A percentile compares a stretch with the other conserved stretches of the same genome.
Conservation (phyloP, 1,140 invertebrate species). For the Scaptomyza pallida region DNA sequence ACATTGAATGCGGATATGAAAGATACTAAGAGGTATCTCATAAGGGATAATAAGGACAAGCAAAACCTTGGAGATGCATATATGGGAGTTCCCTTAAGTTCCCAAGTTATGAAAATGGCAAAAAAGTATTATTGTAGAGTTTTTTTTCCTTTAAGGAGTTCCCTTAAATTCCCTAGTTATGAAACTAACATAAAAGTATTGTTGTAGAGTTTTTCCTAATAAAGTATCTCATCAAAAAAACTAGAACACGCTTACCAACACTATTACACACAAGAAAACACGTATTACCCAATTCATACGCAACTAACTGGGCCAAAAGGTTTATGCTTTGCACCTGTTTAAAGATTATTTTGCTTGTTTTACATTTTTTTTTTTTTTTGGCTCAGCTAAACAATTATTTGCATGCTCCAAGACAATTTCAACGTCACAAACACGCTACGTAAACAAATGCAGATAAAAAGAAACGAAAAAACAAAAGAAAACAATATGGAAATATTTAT, state of each 20-base stretch:
- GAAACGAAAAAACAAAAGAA: constrained; percentile 17
- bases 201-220: neutral
- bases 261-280: neutral
- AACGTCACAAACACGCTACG: constrained; percentile 34
- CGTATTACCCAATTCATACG: neutral
- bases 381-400: constrained; percentile 54
- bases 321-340: constrained; percentile 51
- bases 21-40: neutral
- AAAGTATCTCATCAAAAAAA: neutral
- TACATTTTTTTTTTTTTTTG: neutral
- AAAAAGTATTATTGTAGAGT: no score
- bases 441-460: constrained; percentile 24
- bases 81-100: no score
- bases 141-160: no score
- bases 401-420: constrained; percentile 24
- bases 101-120: no score
- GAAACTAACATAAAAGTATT: no score
- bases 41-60: no score
- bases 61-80: no score
- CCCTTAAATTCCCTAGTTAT: no score
- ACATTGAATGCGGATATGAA: constrained; percentile 11
- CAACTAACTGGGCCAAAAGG: constrained; percentile 49
- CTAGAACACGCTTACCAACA: no score
- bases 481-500: constrained; percentile 22
- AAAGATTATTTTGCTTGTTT: constrained; percentile 44